These are phyloP conservation scores for Rhyacichthys aspro DNA, from an alignment of 2,797 vertebrate genomes.

Conservation along the genomic window DNA sequence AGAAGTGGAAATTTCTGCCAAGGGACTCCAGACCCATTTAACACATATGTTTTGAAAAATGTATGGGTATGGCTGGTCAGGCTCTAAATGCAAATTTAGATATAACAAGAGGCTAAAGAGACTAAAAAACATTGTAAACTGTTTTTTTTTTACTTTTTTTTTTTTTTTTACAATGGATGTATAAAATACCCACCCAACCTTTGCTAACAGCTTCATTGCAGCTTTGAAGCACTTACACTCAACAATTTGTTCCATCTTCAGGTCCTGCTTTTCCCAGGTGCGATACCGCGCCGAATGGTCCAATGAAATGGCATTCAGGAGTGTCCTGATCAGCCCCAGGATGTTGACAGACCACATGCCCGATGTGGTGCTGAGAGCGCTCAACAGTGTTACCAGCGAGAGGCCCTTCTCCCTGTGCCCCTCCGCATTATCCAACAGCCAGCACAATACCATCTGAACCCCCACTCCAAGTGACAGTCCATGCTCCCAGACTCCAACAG, in stretches of 20 bases:
- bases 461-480: conserved; percentile 1
- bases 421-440: conserved; percentile 69
- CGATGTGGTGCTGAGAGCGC: conserved; percentile 84
- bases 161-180: too few species aligned
- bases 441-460: conserved; percentile 74
- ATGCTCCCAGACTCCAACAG: conserved; percentile 10
- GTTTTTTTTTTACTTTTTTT: too few species aligned
- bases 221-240: not conserved
- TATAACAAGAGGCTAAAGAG: too few species aligned
- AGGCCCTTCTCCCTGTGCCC: conserved; percentile 81
- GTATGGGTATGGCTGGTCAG: too few species aligned
- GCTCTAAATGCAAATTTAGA: too few species aligned
- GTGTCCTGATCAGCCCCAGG: conserved; percentile 91
- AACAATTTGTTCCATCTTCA: conserved; percentile 41
- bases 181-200: too few species aligned
- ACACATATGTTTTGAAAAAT: too few species aligned
- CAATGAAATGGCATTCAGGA: conserved; percentile 84
- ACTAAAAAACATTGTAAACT: too few species aligned
- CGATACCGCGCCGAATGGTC: conserved; percentile 88
- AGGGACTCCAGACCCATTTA: too few species aligned
- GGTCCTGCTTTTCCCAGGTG: conserved; percentile 86
- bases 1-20: too few species aligned
- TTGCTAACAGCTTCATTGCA: too few species aligned
- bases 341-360: conserved; percentile 98
- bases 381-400: conserved; percentile 82